phyloP scores from a whole-genome alignment of 2,797 vertebrate genomes.

The Sebastes jordani region DNA sequence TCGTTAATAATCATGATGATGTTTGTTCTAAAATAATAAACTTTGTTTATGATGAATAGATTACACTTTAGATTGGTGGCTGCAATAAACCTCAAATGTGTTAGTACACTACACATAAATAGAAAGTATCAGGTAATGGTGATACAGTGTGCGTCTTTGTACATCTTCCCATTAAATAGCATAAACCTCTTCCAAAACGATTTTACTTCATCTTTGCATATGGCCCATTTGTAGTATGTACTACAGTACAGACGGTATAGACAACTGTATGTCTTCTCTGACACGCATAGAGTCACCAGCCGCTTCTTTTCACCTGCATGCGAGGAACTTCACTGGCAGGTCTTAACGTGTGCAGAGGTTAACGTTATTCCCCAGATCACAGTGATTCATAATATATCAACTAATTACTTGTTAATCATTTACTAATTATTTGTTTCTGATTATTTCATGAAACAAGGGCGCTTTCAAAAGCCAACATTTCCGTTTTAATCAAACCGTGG shows the following conservation, averaged over 20 bases:
- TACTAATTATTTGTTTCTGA: neutral
- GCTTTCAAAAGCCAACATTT: no score
- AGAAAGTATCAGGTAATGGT: neutral
- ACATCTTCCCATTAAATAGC: no score
- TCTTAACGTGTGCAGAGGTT: neutral
- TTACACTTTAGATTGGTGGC: neutral
- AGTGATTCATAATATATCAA: neutral
- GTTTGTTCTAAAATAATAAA: neutral
- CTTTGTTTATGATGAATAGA: neutral
- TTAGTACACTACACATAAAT: neutral
- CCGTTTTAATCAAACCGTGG: no score
- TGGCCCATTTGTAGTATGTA: no score
- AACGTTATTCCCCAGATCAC: neutral
- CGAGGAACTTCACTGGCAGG: no score
- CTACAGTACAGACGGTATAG: no score
- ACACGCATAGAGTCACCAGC: no score
- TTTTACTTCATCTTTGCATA: no score
- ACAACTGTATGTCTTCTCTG: no score
- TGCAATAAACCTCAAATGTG: neutral
- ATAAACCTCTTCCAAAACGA: no score
- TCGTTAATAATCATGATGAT: neutral
- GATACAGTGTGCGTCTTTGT: no score
- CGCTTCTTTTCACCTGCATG: no score
- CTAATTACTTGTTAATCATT: neutral
- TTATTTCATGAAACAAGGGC: neutral